These are phyloP conservation scores for Muscicapa striata DNA, from an alignment of 2,797 vertebrate species.

Conservation along the genomic window DNA sequence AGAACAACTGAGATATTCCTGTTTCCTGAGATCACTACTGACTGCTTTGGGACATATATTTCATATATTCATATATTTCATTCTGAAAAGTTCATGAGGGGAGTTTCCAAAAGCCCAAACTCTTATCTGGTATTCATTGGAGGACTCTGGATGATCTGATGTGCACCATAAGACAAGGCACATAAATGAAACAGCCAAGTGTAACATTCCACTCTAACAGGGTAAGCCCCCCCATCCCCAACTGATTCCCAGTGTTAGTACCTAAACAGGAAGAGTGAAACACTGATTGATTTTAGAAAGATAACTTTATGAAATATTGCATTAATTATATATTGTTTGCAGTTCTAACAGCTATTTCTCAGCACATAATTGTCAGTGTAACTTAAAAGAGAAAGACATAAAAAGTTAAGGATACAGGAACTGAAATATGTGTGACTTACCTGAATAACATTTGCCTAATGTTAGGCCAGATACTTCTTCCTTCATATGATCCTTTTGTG, in stretches of 20 bases:
- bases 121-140: neutral
- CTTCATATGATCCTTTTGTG: neutral
- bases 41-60: neutral
- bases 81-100: neutral
- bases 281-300: neutral
- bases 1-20: neutral
- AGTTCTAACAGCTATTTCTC: neutral
- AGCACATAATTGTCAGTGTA: neutral
- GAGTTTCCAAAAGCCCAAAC: neutral
- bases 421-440: neutral
- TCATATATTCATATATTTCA: neutral
- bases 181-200: neutral
- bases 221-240: accelerated
- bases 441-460: neutral
- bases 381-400: neutral
- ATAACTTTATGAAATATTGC: neutral
- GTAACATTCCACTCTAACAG: neutral
- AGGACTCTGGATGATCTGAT: neutral
- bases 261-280: neutral
- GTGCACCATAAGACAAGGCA: neutral
- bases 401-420: neutral
- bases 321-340: neutral
- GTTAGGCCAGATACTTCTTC: neutral
- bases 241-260: neutral
- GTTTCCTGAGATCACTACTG: neutral